Conservation (phyloP, 2,113 vertebrate genomes). For the Channa argus region DNA sequence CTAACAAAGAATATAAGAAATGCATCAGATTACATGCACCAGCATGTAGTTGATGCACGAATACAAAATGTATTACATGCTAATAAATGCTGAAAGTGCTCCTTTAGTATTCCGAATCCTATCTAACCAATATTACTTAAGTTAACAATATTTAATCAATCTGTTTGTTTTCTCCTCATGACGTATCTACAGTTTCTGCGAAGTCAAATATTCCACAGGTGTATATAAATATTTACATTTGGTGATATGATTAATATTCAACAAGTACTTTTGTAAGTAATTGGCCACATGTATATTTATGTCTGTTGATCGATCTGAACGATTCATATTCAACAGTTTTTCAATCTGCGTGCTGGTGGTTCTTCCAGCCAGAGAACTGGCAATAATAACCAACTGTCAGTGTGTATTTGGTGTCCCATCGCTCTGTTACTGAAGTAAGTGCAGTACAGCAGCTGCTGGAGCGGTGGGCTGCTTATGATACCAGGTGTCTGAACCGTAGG, state of each 20-base stretch:
- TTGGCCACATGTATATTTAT: constrained; percentile 41
- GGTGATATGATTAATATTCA: constrained; percentile 18
- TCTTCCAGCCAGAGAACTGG: constrained; percentile 41
- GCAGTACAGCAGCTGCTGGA: constrained; percentile 63
- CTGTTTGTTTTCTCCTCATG: constrained; percentile 5
- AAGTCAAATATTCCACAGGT: constrained; percentile 30
- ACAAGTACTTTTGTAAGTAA: constrained; percentile 30
- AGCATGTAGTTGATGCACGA: neutral
- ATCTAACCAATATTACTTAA: constrained; percentile 1
- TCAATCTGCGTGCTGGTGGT: constrained; percentile 36
- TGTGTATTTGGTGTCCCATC: constrained; percentile 58
- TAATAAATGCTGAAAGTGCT: constrained; percentile 2
- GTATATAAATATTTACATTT: constrained; percentile 43
- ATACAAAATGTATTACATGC: neutral
- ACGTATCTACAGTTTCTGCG: neutral
- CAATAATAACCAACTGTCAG: constrained; percentile 62
- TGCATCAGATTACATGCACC: neutral
- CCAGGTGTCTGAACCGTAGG: constrained; percentile 70
- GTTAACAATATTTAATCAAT: constrained; percentile 21
- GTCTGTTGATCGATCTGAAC: constrained; percentile 56
- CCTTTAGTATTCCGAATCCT: no score
- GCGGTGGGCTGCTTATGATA: constrained; percentile 62
- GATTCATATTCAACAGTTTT: constrained; percentile 59
- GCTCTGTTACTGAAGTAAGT: constrained; percentile 57
- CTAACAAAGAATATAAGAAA: neutral